A percentile compares a stretch with the other conserved stretches of the same genome.
Conservation (phyloP, 2,797 vertebrate species). For the Mus caroli region DNA sequence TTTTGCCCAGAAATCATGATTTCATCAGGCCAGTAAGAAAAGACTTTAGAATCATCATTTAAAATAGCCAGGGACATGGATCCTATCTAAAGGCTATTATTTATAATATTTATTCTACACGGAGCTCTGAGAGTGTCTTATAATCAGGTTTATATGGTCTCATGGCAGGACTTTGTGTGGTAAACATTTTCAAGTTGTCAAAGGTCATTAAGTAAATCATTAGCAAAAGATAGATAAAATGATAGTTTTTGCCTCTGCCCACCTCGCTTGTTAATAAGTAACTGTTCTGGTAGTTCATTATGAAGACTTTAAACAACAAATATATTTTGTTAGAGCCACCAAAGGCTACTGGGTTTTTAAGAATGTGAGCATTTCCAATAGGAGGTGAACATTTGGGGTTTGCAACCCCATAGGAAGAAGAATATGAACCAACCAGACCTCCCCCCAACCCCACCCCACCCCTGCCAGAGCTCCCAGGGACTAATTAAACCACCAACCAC, state of each 20-base stretch:
- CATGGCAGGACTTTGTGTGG: neutral
- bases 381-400: conserved; percentile 37
- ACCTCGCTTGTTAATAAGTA: neutral
- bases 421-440: too few species aligned
- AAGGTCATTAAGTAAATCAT: conserved; percentile 66
- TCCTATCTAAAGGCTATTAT: conserved; percentile 54
- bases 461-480: too few species aligned
- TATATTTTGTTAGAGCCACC: neutral
- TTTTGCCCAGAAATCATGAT: conserved; percentile 48
- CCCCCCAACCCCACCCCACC: too few species aligned
- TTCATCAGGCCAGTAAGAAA: conserved; percentile 60
- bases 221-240: conserved; percentile 23
- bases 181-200: conserved; percentile 68
- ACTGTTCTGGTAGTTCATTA: conserved; percentile 49
- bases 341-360: conserved; percentile 58
- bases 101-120: conserved; percentile 57
- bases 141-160: conserved; percentile 13
- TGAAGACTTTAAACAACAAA: conserved; percentile 57
- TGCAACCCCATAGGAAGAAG: too few species aligned
- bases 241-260: neutral
- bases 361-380: conserved; percentile 16
- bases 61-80: conserved; percentile 42
- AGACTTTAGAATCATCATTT: conserved; percentile 45
- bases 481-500: too few species aligned
- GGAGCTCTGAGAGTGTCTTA: conserved; percentile 36